A percentile compares a stretch with the other conserved stretches of the same genome.
phyloP scores from a whole-genome alignment of 2,113 vertebrate species.

The Phyllostomus hastatus region DNA sequence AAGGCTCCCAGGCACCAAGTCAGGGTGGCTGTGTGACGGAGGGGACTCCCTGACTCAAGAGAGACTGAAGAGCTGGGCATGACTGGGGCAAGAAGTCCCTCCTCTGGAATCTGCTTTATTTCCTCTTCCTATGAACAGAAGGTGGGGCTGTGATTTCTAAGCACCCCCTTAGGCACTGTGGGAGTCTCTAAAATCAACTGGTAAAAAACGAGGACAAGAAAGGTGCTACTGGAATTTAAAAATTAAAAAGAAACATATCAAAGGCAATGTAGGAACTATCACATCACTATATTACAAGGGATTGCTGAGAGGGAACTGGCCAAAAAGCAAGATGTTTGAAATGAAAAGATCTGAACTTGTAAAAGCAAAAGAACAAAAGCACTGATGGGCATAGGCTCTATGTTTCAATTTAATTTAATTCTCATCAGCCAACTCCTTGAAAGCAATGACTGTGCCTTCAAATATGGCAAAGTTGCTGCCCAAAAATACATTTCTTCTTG shows the following conservation, averaged over 20 bases:
- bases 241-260: background rate
- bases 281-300: background rate
- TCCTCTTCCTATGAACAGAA: background rate
- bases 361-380: slow-evolving; percentile 36
- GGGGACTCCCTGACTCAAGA: background rate
- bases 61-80: background rate
- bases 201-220: slow-evolving; percentile 54
- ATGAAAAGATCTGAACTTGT: slow-evolving; percentile 6
- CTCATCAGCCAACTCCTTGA: background rate
- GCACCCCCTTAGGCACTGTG: background rate
- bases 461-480: background rate
- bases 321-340: background rate
- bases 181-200: slow-evolving; percentile 37
- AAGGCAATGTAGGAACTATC: slow-evolving; percentile 38
- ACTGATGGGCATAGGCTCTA: background rate
- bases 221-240: slow-evolving; percentile 35
- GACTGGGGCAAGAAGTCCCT: background rate
- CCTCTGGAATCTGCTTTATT: background rate
- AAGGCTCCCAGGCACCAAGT: background rate
- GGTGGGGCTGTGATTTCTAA: background rate
- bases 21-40: background rate
- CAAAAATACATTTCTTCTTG: slow-evolving; percentile 18
- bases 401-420: background rate
- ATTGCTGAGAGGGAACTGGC: background rate
- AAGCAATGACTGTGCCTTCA: background rate